Percentiles rank a stretch among this genome's conserved stretches.
phyloP scores from a whole-genome alignment of 2,888 invertebrate species.

The Sarcophaga rosellei region DNA sequence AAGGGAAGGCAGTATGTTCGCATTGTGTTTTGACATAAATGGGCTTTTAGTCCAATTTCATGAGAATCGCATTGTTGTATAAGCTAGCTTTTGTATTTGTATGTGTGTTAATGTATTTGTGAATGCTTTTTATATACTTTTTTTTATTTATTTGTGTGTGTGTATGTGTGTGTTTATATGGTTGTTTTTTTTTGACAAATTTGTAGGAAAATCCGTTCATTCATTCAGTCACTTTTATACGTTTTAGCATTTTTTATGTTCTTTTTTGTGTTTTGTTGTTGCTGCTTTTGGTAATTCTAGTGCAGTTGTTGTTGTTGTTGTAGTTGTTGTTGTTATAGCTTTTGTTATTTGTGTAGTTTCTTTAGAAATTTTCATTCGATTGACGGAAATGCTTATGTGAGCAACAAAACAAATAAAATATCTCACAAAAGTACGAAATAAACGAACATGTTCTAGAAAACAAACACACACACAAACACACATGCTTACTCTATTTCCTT shows the following conservation, averaged over 20 bases:
- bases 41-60: constrained; percentile 67
- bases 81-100: constrained; percentile 33
- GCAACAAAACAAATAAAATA: constrained; percentile 65
- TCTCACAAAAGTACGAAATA: constrained; percentile 61
- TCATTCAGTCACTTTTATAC: constrained; percentile 56
- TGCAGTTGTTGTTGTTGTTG: neutral
- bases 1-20: constrained; percentile 20
- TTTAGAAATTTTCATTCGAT: constrained; percentile 61
- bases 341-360: constrained; percentile 44
- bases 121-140: constrained; percentile 28
- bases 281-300: neutral
- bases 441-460: constrained; percentile 55
- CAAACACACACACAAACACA: constrained; percentile 27
- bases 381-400: constrained; percentile 69
- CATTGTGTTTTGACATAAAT: constrained; percentile 69
- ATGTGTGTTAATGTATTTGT: constrained; percentile 2
- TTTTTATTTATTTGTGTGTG: constrained; percentile 33
- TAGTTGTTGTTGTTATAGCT: constrained; percentile 11
- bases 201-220: constrained; percentile 68
- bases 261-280: constrained; percentile 14
- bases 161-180: constrained; percentile 12
- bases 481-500: neutral
- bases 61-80: constrained; percentile 41
- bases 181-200: constrained; percentile 65
- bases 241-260: constrained; percentile 48